A percentile compares a stretch with the other conserved stretches of the same genome.
Conservation (phyloP, 1,140 invertebrate genomes). For the Hylaeus anthracinus region DNA sequence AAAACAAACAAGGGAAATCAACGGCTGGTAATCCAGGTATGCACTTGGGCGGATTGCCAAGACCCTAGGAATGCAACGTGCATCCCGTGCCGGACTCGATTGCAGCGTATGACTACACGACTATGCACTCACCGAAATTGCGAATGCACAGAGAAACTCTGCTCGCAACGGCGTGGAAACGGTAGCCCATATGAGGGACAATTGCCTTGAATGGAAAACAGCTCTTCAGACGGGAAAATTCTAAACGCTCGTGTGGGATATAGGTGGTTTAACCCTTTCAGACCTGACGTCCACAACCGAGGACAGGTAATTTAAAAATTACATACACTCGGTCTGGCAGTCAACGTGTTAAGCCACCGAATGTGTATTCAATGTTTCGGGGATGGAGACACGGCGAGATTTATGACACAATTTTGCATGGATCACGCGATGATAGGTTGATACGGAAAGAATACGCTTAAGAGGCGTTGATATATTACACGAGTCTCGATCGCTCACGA, state of each 20-base stretch:
- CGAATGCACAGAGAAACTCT: background rate
- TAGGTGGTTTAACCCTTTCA: no score
- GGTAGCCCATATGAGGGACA: background rate
- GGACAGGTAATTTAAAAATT: no score
- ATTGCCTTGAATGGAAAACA: background rate
- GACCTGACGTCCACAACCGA: no score
- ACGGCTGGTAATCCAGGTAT: conserved; percentile 45
- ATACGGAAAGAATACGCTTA: no score
- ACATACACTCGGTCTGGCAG: no score
- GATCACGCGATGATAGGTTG: background rate
- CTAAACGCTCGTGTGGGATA: background rate
- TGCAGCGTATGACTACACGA: conserved; percentile 40
- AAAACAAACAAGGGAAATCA: conserved; percentile 25
- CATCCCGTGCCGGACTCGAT: conserved; percentile 10
- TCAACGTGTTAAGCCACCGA: no score
- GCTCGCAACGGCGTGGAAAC: background rate
- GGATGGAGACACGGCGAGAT: background rate
- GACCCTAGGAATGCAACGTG: conserved; percentile 29
- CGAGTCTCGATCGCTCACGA: background rate
- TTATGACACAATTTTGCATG: background rate
- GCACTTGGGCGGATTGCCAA: conserved; percentile 40
- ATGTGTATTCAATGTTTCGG: no score
- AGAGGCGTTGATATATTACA: no score
- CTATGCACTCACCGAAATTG: conserved; percentile 54
- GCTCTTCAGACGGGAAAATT: background rate